Percentiles rank a stretch among this genome's conserved stretches.
phyloP scores from a whole-genome alignment of 2,888 invertebrate species.

The Stramonita haemastoma region DNA sequence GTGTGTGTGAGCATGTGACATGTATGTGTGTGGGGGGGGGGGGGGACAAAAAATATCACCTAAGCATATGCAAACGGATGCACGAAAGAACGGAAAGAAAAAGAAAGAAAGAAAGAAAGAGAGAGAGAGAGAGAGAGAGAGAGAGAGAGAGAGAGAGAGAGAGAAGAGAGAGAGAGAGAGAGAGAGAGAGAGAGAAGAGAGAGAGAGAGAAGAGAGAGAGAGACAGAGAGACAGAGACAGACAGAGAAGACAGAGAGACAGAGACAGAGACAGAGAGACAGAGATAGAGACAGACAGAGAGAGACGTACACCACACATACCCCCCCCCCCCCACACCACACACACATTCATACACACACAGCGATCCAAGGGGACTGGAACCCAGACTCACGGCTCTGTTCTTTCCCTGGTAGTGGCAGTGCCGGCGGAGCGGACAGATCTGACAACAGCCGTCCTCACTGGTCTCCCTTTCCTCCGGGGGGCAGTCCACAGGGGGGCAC shows the following conservation, averaged over 20 bases:
- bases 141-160: not conserved
- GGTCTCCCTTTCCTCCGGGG: conserved; percentile 54
- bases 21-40: too few species aligned
- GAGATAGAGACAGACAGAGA: not conserved
- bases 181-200: not conserved
- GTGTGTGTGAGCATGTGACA: not conserved
- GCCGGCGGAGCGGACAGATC: conserved; percentile 59
- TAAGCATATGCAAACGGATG: too few species aligned
- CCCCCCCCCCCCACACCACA: too few species aligned
- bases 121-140: not conserved
- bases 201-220: not conserved
- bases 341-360: not conserved
- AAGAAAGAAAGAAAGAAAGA: not conserved
- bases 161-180: not conserved
- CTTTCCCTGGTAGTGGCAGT: conserved; percentile 58
- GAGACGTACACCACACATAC: not conserved
- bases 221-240: not conserved
- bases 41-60: too few species aligned
- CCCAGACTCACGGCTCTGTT: conserved; percentile 19
- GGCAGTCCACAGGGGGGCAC: conserved; percentile 70
- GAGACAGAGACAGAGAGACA: not conserved
- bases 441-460: conserved; percentile 64
- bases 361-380: not conserved
- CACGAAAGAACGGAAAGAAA: not conserved
- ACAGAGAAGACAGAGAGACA: conserved; percentile 2